These are phyloP conservation scores for Microplitis manilae DNA, from an alignment of 2,888 invertebrate genomes.

Conservation along the genomic window DNA sequence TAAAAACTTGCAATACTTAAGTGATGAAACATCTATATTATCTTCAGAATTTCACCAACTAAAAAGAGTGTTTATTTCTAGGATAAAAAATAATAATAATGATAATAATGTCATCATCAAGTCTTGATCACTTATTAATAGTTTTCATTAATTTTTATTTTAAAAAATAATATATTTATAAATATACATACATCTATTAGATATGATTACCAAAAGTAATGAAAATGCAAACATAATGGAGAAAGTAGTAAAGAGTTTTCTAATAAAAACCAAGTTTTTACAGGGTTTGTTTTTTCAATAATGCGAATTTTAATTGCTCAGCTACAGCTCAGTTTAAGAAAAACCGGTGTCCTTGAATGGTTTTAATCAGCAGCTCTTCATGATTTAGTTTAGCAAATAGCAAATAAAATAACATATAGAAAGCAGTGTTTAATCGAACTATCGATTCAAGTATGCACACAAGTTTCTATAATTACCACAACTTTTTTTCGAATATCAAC, in stretches of 20 bases:
- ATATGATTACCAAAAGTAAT: no score
- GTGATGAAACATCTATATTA: no score
- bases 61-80: no score
- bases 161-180: no score
- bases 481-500: background rate
- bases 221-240: background rate
- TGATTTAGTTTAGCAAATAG: background rate
- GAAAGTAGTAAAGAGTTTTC: background rate
- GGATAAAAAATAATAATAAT: no score
- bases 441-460: background rate
- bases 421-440: background rate
- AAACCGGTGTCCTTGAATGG: background rate
- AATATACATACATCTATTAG: no score
- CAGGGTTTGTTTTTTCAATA: background rate
- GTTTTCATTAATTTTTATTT: no score
- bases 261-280: background rate
- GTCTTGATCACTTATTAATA: no score
- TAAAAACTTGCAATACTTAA: no score
- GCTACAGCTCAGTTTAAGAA: background rate
- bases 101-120: no score
- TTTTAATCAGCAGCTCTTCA: background rate
- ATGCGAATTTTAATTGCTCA: background rate
- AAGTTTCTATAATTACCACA: constrained; percentile 14
- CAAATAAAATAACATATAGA: background rate
- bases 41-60: no score